phyloP scores from a whole-genome alignment of 2,113 vertebrate species.

The Sclerurus mexicanus region DNA sequence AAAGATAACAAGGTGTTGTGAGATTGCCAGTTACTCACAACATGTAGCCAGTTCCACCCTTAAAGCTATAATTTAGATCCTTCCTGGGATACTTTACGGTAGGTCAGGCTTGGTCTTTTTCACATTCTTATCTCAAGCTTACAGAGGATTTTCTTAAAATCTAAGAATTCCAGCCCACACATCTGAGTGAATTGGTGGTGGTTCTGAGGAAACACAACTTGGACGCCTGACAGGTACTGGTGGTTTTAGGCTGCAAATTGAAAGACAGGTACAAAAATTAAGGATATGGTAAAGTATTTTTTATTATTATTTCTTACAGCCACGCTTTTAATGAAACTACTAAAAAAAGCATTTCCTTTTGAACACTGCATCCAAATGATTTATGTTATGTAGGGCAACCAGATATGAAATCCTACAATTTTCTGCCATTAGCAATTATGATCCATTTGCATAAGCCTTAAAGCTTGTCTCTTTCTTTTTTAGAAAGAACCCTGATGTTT shows the following conservation, averaged over 20 bases:
- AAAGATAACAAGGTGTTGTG: background rate
- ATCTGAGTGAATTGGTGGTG: background rate
- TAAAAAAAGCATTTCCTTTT: background rate
- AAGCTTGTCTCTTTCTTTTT: background rate
- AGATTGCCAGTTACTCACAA: background rate
- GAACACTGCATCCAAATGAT: background rate
- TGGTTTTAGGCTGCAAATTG: background rate
- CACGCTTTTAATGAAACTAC: background rate
- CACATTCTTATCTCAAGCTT: background rate
- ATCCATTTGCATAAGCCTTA: background rate
- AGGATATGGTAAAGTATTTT: background rate
- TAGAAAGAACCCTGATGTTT: background rate
- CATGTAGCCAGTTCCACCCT: background rate
- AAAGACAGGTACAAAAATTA: background rate
- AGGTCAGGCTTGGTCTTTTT: background rate
- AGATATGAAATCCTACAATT: background rate
- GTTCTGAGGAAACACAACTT: background rate
- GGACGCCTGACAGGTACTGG: background rate
- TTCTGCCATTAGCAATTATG: background rate
- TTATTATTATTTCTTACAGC: background rate
- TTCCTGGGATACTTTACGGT: background rate
- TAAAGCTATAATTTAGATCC: background rate
- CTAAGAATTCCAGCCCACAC: background rate
- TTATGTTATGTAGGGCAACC: background rate
- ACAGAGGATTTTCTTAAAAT: constrained; percentile 6